Evolutionary conservation across 2,888 invertebrate species (phyloP), one percentile per base, ranked within the genome.

Genomic region (Cosmopolites sordidus): DNA sequence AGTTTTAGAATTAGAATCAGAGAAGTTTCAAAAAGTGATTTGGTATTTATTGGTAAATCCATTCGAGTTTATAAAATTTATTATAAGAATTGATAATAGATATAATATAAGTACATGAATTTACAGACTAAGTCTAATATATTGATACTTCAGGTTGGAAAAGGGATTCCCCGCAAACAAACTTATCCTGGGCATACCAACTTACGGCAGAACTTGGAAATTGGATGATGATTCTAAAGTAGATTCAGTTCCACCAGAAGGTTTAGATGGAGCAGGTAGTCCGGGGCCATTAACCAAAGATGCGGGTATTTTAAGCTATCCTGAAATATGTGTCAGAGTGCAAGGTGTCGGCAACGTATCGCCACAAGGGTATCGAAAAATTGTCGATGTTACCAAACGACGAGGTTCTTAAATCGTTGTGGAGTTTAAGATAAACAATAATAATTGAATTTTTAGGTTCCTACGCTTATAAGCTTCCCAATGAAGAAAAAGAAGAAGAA

Each of bases 381-480:
- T 89, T 51, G 80, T 82, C 6, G 90, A 90, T 68, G 84, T 87
- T 9, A 85, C 86, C 62, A 87, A 87, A 66, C 83, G 88, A 60
- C 86, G 86, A 60, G 87, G 82, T 81, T 12, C 3, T 5, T 22
- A 22, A 22, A 22, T 5, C 22, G 22, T 22, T 5, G 22, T n/a
- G n/a, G n/a, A n/a, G n/a, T n/a, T n/a, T n/a, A n/a, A n/a, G n/a
- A n/a, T n/a, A 22, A 22, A 8, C 14, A 33, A 22, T 8, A 22
- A 22, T 22, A 22, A 22, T 22, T 22, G 3, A 8, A 22, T 22
- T 69, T 70, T 4, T 65, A 82, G 84, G 90, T 46, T 83, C 83
- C 12, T 91, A 90, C 68, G 89, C 86, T 0, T 90, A 83, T 76
- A 83, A 85, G 58, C 73, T 84, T 0, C 84, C 87, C 48, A 80